Conservation (phyloP, 2,888 invertebrate species). For the Frankliniella intonsa region DNA sequence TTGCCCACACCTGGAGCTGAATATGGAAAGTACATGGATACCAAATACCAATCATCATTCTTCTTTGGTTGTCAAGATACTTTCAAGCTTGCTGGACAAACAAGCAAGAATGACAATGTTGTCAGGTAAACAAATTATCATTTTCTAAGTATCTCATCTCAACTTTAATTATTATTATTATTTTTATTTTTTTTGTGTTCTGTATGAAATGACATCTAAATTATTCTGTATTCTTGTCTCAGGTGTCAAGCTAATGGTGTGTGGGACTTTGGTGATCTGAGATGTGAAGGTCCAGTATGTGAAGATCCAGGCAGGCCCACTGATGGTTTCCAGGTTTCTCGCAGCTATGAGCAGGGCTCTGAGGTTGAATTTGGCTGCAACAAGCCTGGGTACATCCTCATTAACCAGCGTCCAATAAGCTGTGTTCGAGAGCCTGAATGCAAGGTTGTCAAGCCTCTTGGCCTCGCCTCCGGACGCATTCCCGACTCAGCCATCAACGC, state of each 20-base stretch:
- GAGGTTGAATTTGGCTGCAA: slow-evolving; percentile 87
- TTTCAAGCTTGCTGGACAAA: slow-evolving; percentile 89
- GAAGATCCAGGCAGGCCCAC: slow-evolving; percentile 92
- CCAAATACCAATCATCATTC: slow-evolving; percentile 87
- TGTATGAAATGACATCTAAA: not conserved
- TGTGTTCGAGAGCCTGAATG: slow-evolving; percentile 92
- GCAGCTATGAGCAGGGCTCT: slow-evolving; percentile 65
- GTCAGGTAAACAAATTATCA: slow-evolving; percentile 57
- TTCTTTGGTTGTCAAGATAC: slow-evolving; percentile 96
- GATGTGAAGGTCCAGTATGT: slow-evolving; percentile 95
- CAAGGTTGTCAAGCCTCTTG: slow-evolving; percentile 84
- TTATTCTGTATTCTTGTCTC: slow-evolving; percentile 40
- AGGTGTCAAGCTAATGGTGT: slow-evolving; percentile 86
- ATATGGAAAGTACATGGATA: slow-evolving; percentile 82
- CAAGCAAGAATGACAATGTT: slow-evolving; percentile 83
- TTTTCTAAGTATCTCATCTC: slow-evolving; percentile 41
- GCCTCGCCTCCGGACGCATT: slow-evolving; percentile 84
- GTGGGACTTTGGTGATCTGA: slow-evolving; percentile 95
- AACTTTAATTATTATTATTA: not conserved
- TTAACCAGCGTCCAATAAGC: slow-evolving; percentile 83
- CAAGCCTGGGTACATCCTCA: slow-evolving; percentile 86
- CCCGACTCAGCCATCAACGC: slow-evolving; percentile 94
- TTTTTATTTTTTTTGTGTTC: slow-evolving; percentile 11
- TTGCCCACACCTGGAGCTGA: slow-evolving; percentile 89
- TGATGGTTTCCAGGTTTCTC: slow-evolving; percentile 70